Base-by-base conservation (phyloP, 2,113 vertebrate species). In the Puffinus mauretanicus region DNA sequence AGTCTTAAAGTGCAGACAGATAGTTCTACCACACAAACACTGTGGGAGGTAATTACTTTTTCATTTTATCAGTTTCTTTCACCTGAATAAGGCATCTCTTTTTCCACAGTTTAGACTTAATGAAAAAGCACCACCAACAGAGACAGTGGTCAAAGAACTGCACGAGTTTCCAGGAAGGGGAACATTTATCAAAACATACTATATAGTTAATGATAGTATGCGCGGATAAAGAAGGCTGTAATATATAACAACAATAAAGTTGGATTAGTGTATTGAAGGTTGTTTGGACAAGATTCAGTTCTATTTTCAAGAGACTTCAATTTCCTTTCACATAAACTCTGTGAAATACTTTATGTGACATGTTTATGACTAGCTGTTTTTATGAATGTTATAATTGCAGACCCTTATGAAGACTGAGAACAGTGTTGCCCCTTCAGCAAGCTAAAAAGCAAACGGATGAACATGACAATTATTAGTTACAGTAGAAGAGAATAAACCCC, bases 241-340 rank as follows among this genome's bases (percentile, higher is more conserved):
- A 97, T 95, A 88, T 97, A 98, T 97, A 98, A 98, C 98, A 99
- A 98, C 98, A 98, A 97, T 98, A 98, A 98, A 96, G 97, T 92
- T 98, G 82, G 47, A 95, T 97, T 94, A 95, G 92, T 95, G 65
- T 96, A 97, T 96, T 21, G 51, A 92, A 97, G 84, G 94, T 94
- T 98, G 98, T 99, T 99, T 99, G 97, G 97, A 98, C 92, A 98
- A 97, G 98, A 97, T 97, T 97, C 98, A 94, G 93, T 97, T 98
- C 98, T 98, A 99, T 98, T 98, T 98, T 97, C 97, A 97, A 96
- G 80, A 96, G 97, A 97, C 96, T 98, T 93, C 96, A 98, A 96
- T 98, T 98, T 98, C 97, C 97, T 97, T 97, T 98, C 97, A 96
- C 96, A 98, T 98, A 97, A 98, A 98, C 96, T 96, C 90, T 91